Conservation (phyloP, 2,113 vertebrate species). For the Phylloscopus whistleri region DNA sequence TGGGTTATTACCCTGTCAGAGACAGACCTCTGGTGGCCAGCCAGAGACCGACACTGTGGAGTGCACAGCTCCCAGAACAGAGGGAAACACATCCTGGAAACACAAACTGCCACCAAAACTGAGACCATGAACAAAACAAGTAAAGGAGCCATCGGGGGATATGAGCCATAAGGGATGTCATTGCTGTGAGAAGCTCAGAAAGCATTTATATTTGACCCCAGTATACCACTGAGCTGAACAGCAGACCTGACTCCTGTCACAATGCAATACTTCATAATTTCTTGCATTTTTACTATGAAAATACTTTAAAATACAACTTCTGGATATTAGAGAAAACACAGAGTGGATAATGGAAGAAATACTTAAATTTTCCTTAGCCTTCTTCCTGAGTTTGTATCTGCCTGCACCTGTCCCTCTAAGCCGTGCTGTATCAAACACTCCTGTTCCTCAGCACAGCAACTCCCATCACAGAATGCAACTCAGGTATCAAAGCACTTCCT, state of each 20-base stretch:
- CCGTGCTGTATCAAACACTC: not conserved
- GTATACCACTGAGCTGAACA: not conserved
- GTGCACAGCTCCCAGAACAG: not conserved
- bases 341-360: not conserved
- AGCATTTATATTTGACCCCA: not conserved
- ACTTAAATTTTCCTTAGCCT: not conserved
- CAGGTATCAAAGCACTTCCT: not conserved
- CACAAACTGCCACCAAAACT: not conserved
- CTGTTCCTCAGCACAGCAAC: not conserved
- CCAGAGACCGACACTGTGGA: not conserved
- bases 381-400: not conserved
- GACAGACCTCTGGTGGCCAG: conserved; percentile 71
- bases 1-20: conserved; percentile 31
- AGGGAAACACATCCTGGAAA: accelerated
- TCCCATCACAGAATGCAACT: not conserved
- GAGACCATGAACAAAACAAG: not conserved
- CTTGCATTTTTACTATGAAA: not conserved
- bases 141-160: not conserved
- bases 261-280: accelerated
- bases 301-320: not conserved
- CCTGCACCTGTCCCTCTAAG: not conserved
- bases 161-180: not conserved
- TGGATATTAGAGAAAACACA: not conserved
- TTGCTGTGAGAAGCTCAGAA: not conserved
- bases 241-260: not conserved